Evolutionary conservation across 2,888 invertebrate species (phyloP), one percentile per base, ranked within the genome.

Genomic region (Drosophila fulvimacula): DNA sequence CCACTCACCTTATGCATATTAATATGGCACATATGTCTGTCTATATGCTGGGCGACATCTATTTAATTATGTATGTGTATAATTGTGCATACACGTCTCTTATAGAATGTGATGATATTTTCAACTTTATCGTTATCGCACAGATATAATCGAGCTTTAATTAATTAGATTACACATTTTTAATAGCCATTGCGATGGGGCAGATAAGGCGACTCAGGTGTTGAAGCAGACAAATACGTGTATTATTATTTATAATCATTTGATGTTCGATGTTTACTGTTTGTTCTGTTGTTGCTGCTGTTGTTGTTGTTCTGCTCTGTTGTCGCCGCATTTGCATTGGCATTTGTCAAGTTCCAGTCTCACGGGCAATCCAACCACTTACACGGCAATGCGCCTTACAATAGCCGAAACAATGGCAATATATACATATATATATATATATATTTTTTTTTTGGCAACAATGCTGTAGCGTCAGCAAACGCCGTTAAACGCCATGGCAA

Each of bases 301-400:
- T 19, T 19, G 41, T 15, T 24, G 6, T 24, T 24, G 44, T 27
- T 44, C 6, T 44, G n/a, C n/a, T n/a, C n/a, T n/a, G n/a, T n/a
- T n/a, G n/a, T n/a, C n/a, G n/a, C n/a, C 27, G 27, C 46, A 27
- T 46, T 46, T 46, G 46, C 46, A 46, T 42, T 30, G 48, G 48
- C 48, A 48, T 32, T 48, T 48, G 48, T 19, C 32, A 15, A 4
- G 3, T 4, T 11, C 10, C 30, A 5, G 17, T n/a, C 7, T 5
- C 15, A 44, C 15, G 7, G 55, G 17, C 51, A 76, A 74, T 72
- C 61, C 63, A 73, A 65, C 36, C 81, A 81, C 81, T 83, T 80
- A 72, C 64, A 73, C 59, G 73, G 74, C 69, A 73, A 73, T 81
- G 67, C 27, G 27, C 27, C 27, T 5, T 5, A 30, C 27, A 30